Percentiles rank a stretch among this genome's conserved stretches.
Evolutionary conservation across 2,888 invertebrate genomes (phyloP).

Genomic region (Camptogramma bilineatum): DNA sequence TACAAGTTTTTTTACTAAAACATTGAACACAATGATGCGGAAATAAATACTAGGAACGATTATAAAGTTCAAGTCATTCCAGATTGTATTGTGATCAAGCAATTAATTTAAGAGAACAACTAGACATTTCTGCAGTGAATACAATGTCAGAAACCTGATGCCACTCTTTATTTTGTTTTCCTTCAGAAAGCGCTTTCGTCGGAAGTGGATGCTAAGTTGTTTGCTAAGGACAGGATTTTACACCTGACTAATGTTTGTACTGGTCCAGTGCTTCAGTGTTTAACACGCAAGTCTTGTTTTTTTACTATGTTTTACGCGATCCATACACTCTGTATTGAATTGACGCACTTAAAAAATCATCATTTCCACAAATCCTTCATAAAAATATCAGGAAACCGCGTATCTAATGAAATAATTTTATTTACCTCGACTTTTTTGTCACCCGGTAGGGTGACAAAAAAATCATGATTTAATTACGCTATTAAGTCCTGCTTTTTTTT

Average conservation of each 20-base stretch:
- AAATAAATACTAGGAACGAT: slow-evolving; percentile 42
- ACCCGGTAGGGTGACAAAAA: too few relatives aligned
- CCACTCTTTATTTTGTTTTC: slow-evolving; percentile 30
- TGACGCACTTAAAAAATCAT: too few relatives aligned
- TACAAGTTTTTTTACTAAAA: too few relatives aligned
- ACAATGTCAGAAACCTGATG: slow-evolving; percentile 28
- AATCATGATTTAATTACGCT: too few relatives aligned
- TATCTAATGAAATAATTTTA: too few relatives aligned
- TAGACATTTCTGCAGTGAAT: not conserved
- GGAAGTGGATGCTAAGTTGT: slow-evolving; percentile 39
- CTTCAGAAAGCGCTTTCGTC: slow-evolving; percentile 32
- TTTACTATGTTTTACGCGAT: not conserved
- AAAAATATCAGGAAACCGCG: too few relatives aligned
- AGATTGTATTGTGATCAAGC: slow-evolving; percentile 18
- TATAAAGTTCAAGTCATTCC: slow-evolving; percentile 40
- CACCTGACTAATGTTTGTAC: slow-evolving; percentile 39
- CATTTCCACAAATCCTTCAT: too few relatives aligned
- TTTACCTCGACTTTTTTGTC: too few relatives aligned
- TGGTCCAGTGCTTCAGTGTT: slow-evolving; percentile 19
- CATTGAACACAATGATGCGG: slow-evolving; percentile 38
- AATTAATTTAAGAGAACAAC: too few relatives aligned
- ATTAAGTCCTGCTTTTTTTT: too few relatives aligned
- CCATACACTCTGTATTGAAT: too few relatives aligned
- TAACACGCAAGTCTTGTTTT: slow-evolving; percentile 33
- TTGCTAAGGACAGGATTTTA: slow-evolving; percentile 43